phyloP scores from a whole-genome alignment of 2,888 invertebrate genomes.

The Chalcis sispes region DNA sequence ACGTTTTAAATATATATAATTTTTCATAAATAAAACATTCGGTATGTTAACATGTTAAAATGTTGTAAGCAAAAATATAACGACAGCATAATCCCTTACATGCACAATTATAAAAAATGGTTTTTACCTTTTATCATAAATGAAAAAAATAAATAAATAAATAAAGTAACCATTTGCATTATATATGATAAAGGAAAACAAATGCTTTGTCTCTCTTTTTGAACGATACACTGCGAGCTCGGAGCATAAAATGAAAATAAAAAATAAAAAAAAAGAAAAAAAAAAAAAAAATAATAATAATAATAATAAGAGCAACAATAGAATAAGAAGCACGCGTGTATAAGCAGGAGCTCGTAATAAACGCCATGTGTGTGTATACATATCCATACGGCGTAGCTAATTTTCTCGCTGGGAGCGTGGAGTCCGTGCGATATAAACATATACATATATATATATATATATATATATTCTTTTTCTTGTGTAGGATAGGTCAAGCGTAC shows the following conservation, averaged over 20 bases:
- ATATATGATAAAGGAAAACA: too few species aligned
- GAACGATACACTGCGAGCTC: neutral
- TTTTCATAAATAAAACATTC: too few species aligned
- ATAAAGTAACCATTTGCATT: too few species aligned
- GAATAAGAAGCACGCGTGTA: neutral
- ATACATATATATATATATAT: conserved; percentile 25
- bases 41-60: too few species aligned
- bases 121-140: too few species aligned
- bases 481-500: conserved; percentile 57
- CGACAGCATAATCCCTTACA: too few species aligned
- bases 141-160: too few species aligned
- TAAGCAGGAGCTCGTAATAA: neutral
- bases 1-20: too few species aligned
- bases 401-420: neutral
- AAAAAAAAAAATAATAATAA: conserved; percentile 3
- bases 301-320: too few species aligned
- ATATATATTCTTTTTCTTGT: neutral
- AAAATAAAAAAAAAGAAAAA: conserved; percentile 13
- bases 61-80: too few species aligned
- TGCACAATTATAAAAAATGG: too few species aligned
- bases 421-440: conserved; percentile 14
- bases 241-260: conserved; percentile 9
- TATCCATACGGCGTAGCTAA: neutral
- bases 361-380: neutral
- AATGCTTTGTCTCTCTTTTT: neutral